Evolutionary conservation across 37 sponge, comb jelly and placozoan species (phyloP).

Genomic region (Ianthella basta): DNA sequence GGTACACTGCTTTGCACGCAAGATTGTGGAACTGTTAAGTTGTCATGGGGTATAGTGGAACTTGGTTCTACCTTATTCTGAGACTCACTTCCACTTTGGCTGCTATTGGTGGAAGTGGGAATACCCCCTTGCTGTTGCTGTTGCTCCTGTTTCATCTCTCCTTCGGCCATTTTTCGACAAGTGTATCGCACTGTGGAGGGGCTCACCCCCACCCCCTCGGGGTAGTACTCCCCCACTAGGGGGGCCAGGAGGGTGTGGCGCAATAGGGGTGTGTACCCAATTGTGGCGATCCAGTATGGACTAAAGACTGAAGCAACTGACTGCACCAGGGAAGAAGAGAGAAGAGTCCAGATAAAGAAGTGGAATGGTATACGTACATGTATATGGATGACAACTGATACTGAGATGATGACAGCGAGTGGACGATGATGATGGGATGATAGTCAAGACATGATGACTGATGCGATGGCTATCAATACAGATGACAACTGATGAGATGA

Average conservation of each 20-base stretch:
- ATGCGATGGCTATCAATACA: too few species aligned
- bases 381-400: neutral
- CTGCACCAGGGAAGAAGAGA: conserved; percentile 9
- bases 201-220: conserved; percentile 83
- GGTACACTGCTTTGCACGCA: too few species aligned
- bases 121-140: neutral
- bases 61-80: too few species aligned
- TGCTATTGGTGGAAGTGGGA: neutral
- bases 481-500: too few species aligned
- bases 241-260: conserved; percentile 66
- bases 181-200: conserved; percentile 36
- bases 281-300: conserved; percentile 65
- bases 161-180: neutral
- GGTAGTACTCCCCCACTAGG: conserved; percentile 76
- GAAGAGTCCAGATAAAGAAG: neutral
- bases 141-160: neutral
- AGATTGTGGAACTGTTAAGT: too few species aligned
- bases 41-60: too few species aligned
- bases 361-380: neutral
- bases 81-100: too few species aligned
- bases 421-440: neutral
- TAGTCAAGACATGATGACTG: neutral
- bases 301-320: conserved; percentile 41
- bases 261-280: conserved; percentile 77
- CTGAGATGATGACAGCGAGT: neutral